A percentile compares a stretch with the other conserved stretches of the same genome.
phyloP scores from a whole-genome alignment of 2,888 invertebrate species.

The Alentia gelatinosa region DNA sequence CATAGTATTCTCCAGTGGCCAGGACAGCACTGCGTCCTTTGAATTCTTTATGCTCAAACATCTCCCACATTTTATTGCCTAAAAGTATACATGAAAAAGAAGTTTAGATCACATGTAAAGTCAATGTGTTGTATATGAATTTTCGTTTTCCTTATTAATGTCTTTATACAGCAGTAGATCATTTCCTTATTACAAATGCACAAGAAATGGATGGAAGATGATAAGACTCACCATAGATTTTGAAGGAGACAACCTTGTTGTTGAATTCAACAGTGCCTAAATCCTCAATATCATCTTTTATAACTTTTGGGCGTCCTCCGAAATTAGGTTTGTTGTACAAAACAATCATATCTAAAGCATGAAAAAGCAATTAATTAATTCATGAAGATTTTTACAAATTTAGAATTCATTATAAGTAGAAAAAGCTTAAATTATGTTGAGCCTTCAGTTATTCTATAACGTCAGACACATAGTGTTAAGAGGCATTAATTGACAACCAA shows the following conservation, averaged over 20 bases:
- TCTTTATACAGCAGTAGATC: neutral
- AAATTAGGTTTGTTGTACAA: neutral
- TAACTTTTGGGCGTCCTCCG: neutral
- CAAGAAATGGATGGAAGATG: neutral
- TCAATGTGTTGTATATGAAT: neutral
- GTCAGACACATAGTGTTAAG: neutral
- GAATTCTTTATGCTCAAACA: slow-evolving; percentile 13
- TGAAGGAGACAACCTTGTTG: slow-evolving; percentile 31
- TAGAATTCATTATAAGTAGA: neutral
- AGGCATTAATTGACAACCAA: neutral
- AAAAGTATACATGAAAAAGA: neutral
- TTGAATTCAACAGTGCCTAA: neutral
- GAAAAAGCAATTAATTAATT: neutral
- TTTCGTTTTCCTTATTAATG: neutral
- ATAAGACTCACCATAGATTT: neutral
- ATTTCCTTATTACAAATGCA: neutral
- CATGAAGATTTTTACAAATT: neutral
- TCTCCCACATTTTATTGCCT: slow-evolving; percentile 16
- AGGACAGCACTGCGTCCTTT: slow-evolving; percentile 29
- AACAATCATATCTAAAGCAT: neutral
- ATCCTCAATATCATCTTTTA: neutral
- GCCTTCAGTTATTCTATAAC: neutral
- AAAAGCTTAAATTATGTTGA: neutral
- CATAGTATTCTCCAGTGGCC: neutral
- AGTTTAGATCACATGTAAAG: neutral